phyloP scores from a whole-genome alignment of 2,888 invertebrate genomes.

The Euzophera pinguis region DNA sequence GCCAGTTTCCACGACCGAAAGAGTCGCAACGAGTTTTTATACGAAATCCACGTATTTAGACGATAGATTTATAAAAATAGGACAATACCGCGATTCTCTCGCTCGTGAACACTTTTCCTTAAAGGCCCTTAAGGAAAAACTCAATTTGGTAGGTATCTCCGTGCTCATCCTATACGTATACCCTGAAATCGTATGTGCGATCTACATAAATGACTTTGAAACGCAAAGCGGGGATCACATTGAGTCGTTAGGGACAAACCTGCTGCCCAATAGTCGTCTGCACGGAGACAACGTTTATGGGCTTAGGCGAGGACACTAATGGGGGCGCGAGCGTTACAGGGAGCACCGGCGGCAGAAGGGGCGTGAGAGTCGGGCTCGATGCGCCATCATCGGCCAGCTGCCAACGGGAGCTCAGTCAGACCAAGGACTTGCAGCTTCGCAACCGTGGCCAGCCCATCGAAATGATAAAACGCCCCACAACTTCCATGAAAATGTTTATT shows the following conservation, averaged over 20 bases:
- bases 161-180: neutral
- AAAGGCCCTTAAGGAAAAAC: too few species aligned
- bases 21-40: too few species aligned
- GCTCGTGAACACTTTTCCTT: too few species aligned
- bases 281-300: conserved; percentile 40
- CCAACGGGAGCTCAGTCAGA: conserved; percentile 30
- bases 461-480: conserved; percentile 1
- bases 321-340: conserved; percentile 36
- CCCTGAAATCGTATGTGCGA: neutral
- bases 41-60: too few species aligned
- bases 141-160: too few species aligned
- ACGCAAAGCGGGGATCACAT: conserved; percentile 4
- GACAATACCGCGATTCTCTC: too few species aligned
- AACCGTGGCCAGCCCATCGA: conserved; percentile 1
- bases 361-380: conserved; percentile 48
- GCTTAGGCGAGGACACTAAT: conserved; percentile 36
- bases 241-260: conserved; percentile 37
- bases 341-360: conserved; percentile 53
- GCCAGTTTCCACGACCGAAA: too few species aligned
- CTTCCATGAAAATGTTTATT: too few species aligned
- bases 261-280: conserved; percentile 36
- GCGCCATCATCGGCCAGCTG: conserved; percentile 45
- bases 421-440: neutral
- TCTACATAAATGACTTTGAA: conserved; percentile 11
- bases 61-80: too few species aligned